Percentiles rank a stretch among this genome's conserved stretches.
These are phyloP conservation scores for Calonectris borealis DNA, from an alignment of 2,113 vertebrate species.

Conservation along the genomic window DNA sequence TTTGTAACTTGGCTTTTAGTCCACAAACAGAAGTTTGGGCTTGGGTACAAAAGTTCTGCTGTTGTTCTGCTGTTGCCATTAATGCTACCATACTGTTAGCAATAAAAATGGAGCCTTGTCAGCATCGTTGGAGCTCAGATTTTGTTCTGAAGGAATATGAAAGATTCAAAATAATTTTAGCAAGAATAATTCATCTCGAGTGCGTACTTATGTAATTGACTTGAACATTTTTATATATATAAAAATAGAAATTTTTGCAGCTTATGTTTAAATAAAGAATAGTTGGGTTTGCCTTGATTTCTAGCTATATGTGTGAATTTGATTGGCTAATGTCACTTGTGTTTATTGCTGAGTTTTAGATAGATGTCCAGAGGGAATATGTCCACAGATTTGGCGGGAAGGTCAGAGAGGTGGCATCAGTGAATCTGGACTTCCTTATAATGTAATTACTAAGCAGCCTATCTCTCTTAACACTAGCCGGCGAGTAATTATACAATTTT, in stretches of 20 bases:
- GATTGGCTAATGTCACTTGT: neutral
- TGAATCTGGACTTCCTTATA: conserved; percentile 74
- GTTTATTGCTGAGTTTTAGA: conserved; percentile 60
- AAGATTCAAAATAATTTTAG: neutral
- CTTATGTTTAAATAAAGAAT: neutral
- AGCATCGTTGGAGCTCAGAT: neutral
- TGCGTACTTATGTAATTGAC: neutral
- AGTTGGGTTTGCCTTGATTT: neutral
- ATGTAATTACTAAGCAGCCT: conserved; percentile 71
- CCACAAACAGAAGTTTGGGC: neutral
- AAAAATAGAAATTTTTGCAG: neutral
- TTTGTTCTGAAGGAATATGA: neutral
- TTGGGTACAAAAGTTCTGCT: neutral
- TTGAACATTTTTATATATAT: neutral
- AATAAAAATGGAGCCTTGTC: neutral
- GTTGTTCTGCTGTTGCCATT: neutral
- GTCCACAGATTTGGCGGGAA: conserved; percentile 68
- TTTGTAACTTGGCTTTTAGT: neutral
- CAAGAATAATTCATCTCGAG: neutral
- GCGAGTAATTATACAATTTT: conserved; percentile 37
- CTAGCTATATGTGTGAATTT: neutral
- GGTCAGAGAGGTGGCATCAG: neutral
- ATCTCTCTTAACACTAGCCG: conserved; percentile 73
- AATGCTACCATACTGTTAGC: neutral
- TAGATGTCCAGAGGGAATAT: conserved; percentile 72